Evolutionary conservation across 2,888 invertebrate species (phyloP).

Genomic region (Teleogryllus oceanicus): DNA sequence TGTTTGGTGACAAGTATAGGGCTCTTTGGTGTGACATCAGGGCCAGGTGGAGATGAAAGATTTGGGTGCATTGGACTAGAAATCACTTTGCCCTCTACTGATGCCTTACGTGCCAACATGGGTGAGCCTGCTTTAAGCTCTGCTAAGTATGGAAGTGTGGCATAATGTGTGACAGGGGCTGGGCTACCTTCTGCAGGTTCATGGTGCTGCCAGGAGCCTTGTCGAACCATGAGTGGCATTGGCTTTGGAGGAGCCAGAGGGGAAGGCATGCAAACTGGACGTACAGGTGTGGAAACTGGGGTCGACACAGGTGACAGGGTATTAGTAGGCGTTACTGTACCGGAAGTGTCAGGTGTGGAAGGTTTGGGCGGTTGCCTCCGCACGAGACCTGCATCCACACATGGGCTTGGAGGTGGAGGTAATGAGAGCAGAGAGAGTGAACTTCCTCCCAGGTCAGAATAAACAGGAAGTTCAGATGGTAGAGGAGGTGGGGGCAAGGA

Average conservation of each 20-base stretch:
- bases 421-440: slow-evolving; percentile 66
- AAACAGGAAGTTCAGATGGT: slow-evolving; percentile 55
- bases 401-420: slow-evolving; percentile 65
- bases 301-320: slow-evolving; percentile 45
- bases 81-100: background rate
- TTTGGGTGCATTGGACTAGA: slow-evolving; percentile 31
- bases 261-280: slow-evolving; percentile 40
- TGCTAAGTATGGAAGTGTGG: slow-evolving; percentile 53
- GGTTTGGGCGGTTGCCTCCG: slow-evolving; percentile 36
- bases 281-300: slow-evolving; percentile 45
- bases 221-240: slow-evolving; percentile 37
- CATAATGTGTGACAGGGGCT: slow-evolving; percentile 29
- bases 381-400: slow-evolving; percentile 33
- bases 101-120: slow-evolving; percentile 32
- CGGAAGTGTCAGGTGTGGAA: slow-evolving; percentile 30
- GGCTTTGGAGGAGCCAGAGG: slow-evolving; percentile 37
- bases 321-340: slow-evolving; percentile 42
- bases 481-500: slow-evolving; percentile 77
- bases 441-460: slow-evolving; percentile 63
- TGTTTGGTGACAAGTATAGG: slow-evolving; percentile 52
- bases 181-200: slow-evolving; percentile 12
- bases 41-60: slow-evolving; percentile 44
- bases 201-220: slow-evolving; percentile 42
- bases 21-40: slow-evolving; percentile 56
- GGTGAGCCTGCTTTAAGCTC: slow-evolving; percentile 54